A percentile compares a stretch with the other conserved stretches of the same genome.
These are phyloP conservation scores for Synchiropus splendidus DNA, from an alignment of 2,113 vertebrate species.

Conservation along the genomic window DNA sequence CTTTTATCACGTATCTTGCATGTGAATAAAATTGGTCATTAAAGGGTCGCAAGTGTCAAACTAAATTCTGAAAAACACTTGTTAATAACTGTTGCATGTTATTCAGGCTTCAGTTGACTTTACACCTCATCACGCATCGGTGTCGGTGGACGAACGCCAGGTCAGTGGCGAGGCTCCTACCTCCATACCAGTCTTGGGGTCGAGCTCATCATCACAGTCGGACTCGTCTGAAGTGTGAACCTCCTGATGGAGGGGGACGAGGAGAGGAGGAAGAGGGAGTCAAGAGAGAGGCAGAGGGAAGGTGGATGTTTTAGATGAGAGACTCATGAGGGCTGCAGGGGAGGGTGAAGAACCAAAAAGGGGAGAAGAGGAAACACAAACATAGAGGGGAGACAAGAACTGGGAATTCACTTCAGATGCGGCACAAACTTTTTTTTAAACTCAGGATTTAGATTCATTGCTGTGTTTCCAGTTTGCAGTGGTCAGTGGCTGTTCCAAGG, in stretches of 20 bases:
- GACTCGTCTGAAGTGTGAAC: conserved; percentile 95
- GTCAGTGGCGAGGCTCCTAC: conserved; percentile 72
- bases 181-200: conserved; percentile 97
- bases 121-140: too few relatives aligned
- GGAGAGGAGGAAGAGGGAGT: background rate
- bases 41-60: too few relatives aligned
- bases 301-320: background rate
- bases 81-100: too few relatives aligned
- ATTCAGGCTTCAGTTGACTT: too few relatives aligned
- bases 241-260: conserved; percentile 65
- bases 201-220: conserved; percentile 95
- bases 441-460: too few relatives aligned
- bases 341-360: background rate
- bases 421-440: too few relatives aligned
- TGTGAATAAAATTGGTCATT: too few relatives aligned
- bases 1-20: too few relatives aligned
- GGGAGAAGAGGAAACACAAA: background rate
- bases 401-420: background rate
- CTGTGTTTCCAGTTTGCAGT: too few relatives aligned
- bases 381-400: background rate
- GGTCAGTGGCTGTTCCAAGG: too few relatives aligned
- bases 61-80: too few relatives aligned
- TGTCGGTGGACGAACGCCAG: too few relatives aligned
- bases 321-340: background rate
- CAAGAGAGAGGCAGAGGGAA: background rate